Base-by-base conservation (phyloP, 2,113 vertebrate genomes). In the Neoarius graeffei region DNA sequence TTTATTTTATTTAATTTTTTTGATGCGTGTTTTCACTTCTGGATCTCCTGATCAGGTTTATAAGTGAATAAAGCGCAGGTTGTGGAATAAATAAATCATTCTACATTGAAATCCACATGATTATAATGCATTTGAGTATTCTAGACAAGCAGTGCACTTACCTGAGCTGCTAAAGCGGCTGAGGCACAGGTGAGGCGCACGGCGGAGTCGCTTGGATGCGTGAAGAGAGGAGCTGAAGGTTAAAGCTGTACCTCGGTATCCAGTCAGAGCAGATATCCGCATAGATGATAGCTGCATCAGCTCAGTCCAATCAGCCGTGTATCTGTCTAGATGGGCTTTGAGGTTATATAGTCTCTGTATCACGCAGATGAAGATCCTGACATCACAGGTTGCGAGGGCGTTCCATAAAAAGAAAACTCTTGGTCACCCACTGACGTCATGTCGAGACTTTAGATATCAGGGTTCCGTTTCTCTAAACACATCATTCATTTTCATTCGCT, bases 301-400 rank as follows among this genome's bases (percentile, higher is more conserved):
- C 93, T 90, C 93, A 93, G 89, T 93, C 95, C 95, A 96, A 96
- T 96, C 95, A 95, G 93, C 87, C 88, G 88, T 91, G 86, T 85
- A 84, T 88, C 92, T 93, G 94, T 94, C 93, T 94, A 94, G 93
- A 94, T 93, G 85, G 89, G 14, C 56, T 90, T 91, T 86, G 87
- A 73, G 86, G 73, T 89, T 91, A 91, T 92, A 89, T 91, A 91
- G 92, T 90, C 52, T 81, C 77, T 80, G 81, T 83, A 48, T 83
- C 88, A 83, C 85, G 92, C 82, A 84, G 71, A 79, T 57, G 81
- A 81, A 35, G 82, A 81, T 90, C 90, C 92, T 93, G 93, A 91
- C 89, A 91, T 89, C 87, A 91, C 35, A 88, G 84, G n/a, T 79
- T 81, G 73, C 77, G 67, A 62, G 89, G 57, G 35, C 89, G 54